Base-by-base conservation (phyloP, 2,797 vertebrate genomes). In the Lophotriccus pileatus region DNA sequence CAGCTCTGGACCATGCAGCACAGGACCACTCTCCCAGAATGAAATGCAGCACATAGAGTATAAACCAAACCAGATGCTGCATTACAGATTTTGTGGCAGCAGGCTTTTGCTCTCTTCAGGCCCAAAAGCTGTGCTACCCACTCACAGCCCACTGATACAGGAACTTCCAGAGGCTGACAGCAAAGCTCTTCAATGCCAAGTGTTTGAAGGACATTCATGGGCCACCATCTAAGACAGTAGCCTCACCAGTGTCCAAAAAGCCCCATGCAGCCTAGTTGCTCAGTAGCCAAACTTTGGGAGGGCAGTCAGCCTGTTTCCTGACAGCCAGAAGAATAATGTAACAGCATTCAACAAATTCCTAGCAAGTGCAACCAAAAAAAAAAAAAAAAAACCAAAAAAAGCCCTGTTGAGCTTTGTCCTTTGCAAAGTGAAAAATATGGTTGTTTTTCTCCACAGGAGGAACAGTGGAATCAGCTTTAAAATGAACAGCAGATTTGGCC, bases 191-290 rank as follows among this genome's bases (percentile, higher is more conserved):
- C 28, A 13, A 36, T 2, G 23, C 70, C 86, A 93, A 82, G 21
- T 4, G 2, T 83, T 83, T 92, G 88, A 94, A 90, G 78, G 84
- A 84, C 8, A 2, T 84, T 88, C 77, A 44, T 4, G 74, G 89
- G 83, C 95, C 88, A 94, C 85, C 91, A 64, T 91, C 87, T 93
- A 95, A 96, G 85, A 91, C 86, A 94, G 94, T 90, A 95, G 95
- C 77, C 70, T 89, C 64, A 74, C 21, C 50, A 83, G 58, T 84
- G 85, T 86, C 93, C 88, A 96, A 92, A 92, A 96, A 83, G 56
- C 75, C 84, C 81, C 94, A 87, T 90, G 90, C 49, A 94, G 90
- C 39, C 75, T 59, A 41, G 52, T 6, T 87, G 44, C 72, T 93
- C 80, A 74, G 94, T 87, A 96, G 94, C 87, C 88, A 94, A 46